These are phyloP conservation scores for Anneissia japonica DNA, from an alignment of 35 echinoderm and acorn worm species.

Conservation along the genomic window DNA sequence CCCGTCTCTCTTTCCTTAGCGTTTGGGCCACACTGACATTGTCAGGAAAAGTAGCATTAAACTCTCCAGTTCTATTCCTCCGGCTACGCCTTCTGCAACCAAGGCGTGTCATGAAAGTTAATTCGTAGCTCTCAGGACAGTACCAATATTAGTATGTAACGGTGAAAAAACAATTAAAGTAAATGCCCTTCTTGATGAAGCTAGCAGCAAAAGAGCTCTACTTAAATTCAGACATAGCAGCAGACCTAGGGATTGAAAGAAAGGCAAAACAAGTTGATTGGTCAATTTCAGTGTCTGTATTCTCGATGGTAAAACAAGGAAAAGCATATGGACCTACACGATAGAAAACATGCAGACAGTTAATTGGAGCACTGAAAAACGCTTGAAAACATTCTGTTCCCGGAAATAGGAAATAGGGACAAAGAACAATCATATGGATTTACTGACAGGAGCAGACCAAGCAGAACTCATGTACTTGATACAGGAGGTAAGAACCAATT, in stretches of 20 bases:
- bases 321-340: background rate
- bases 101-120: no score
- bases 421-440: background rate
- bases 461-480: background rate
- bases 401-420: no score
- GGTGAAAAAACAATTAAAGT: background rate
- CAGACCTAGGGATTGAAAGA: background rate
- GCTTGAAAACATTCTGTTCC: background rate
- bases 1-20: no score
- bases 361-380: background rate
- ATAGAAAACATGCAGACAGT: background rate
- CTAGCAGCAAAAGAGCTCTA: background rate
- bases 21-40: no score
- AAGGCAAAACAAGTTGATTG: background rate
- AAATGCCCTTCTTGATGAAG: constrained; percentile 18
- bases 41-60: background rate
- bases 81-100: no score
- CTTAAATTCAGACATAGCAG: constrained; percentile 2
- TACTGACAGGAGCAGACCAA: constrained; percentile 8
- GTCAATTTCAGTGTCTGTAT: background rate
- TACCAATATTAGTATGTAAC: background rate
- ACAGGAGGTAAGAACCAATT: constrained; percentile 14
- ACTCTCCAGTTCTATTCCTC: background rate
- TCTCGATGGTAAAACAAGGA: background rate
- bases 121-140: no score